Evolutionary conservation across 1,140 invertebrate species (phyloP), one percentile per base, ranked within the genome.

Genomic region (Anastrepha ludens): DNA sequence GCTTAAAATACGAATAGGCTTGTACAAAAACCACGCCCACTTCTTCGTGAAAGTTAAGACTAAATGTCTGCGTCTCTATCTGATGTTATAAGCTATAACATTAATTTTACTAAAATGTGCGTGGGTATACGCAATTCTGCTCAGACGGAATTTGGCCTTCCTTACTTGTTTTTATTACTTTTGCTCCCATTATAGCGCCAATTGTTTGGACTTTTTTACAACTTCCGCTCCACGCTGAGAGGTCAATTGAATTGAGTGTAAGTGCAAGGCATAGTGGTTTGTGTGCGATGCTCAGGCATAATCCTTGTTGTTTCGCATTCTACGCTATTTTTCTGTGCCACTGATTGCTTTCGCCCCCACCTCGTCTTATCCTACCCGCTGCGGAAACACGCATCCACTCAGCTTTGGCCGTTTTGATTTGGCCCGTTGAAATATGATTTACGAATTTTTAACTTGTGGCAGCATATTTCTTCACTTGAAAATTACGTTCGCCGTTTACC

Each of bases 371-470:
- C 15, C 15, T 70, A 15, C 41, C 6, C 2, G 6, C 9, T 81
- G 3, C 47, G 20, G 20, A 58, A 55, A 41, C 55, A 11, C 47
- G 7, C 4, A 67, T 67, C 29, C 29, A 67, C 29, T 67, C 47
- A 9, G 50, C 74, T 81, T 55, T 81, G 74, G n/a, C 47, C 47
- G 11, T 47, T 81, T 81, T 81, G 74, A 81, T 55, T 81, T 29
- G 74, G 47, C 17, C 74, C n/a, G 60, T 67, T 87, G 86, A 87
- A 87, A 87, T 65, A 70, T 87, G 86, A 87, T 87, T 87, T 87
- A 87, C 86, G 86, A 70, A 87, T 87, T 87, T 87, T 87, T 87
- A 67, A 87, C 60, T 65, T 70, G 44, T 87, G 86, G 15, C 86
- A 87, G 86, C 60, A 70, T 17, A 87, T 87, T 87, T 87, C 86